A percentile compares a stretch with the other conserved stretches of the same genome.
These are phyloP conservation scores for Empis livida DNA, from an alignment of 2,888 invertebrate genomes.

Conservation along the genomic window DNA sequence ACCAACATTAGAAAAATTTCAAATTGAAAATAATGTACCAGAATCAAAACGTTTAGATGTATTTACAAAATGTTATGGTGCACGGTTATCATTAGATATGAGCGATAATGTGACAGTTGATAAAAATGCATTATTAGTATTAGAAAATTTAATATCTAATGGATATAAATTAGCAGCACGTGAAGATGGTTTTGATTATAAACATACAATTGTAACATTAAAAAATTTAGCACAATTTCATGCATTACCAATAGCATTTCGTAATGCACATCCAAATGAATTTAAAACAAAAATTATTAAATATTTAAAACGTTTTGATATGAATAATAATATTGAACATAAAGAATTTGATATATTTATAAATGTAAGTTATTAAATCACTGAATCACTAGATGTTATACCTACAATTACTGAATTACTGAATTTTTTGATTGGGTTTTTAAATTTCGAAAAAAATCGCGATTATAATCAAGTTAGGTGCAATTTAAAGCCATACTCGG, in stretches of 20 bases:
- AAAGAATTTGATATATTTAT: slow-evolving; percentile 3
- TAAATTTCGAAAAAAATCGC: too few relatives aligned
- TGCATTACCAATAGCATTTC: slow-evolving; percentile 43
- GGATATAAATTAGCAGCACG: slow-evolving; percentile 42
- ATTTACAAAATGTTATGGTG: slow-evolving; percentile 42
- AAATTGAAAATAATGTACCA: slow-evolving; percentile 36
- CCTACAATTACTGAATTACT: too few relatives aligned
- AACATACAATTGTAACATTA: slow-evolving; percentile 37
- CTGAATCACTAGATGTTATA: too few relatives aligned
- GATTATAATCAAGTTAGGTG: too few relatives aligned
- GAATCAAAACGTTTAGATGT: slow-evolving; percentile 35
- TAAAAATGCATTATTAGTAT: slow-evolving; percentile 42
- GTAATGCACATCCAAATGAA: slow-evolving; percentile 34
- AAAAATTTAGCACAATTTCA: slow-evolving; percentile 43
- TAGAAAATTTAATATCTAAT: slow-evolving; percentile 42
- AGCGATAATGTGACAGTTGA: slow-evolving; percentile 33
- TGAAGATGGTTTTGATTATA: slow-evolving; percentile 38
- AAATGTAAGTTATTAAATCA: slow-evolving; percentile 3
- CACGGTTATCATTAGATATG: slow-evolving; percentile 35
- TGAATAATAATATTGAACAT: slow-evolving; percentile 13
- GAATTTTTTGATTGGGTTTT: too few relatives aligned
- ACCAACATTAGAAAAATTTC: slow-evolving; percentile 38
- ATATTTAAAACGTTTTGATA: slow-evolving; percentile 24
- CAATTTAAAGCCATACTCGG: too few relatives aligned
- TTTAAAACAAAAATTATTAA: slow-evolving; percentile 36